Percentiles rank a stretch among this genome's conserved stretches.
These are phyloP conservation scores for Allolobophora icterica DNA, from an alignment of 2,888 invertebrate genomes.

Conservation along the genomic window DNA sequence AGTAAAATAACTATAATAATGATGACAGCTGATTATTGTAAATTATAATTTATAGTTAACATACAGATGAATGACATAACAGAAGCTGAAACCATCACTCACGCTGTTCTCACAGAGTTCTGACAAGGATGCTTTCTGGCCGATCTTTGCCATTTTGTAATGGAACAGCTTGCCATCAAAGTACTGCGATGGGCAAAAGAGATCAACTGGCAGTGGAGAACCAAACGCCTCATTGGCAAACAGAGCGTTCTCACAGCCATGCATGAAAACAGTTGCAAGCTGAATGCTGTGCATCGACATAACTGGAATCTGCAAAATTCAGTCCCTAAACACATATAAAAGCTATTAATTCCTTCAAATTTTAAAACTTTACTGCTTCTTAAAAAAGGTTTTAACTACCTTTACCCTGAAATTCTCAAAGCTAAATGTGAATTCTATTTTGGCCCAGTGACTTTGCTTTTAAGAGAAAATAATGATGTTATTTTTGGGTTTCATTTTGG, in stretches of 20 bases:
- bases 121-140: background rate
- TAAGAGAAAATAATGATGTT: background rate
- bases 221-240: constrained; percentile 14
- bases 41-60: background rate
- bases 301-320: constrained; percentile 13
- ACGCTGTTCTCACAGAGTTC: constrained; percentile 23
- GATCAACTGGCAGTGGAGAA: background rate
- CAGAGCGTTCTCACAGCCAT: constrained; percentile 1
- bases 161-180: constrained; percentile 13
- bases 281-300: constrained; percentile 25
- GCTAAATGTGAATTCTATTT: background rate
- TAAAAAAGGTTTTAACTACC: too few species aligned
- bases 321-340: background rate
- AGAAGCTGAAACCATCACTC: background rate
- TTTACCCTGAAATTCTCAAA: background rate
- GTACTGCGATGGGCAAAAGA: constrained; percentile 13
- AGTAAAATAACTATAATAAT: too few species aligned
- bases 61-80: background rate
- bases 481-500: background rate
- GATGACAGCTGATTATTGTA: background rate
- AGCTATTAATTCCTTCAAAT: background rate
- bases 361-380: too few species aligned
- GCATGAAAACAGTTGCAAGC: constrained; percentile 23
- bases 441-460: background rate
- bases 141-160: constrained; percentile 21